Conservation (phyloP, 1,140 invertebrate species). For the Zaprionus camerounensis region DNA sequence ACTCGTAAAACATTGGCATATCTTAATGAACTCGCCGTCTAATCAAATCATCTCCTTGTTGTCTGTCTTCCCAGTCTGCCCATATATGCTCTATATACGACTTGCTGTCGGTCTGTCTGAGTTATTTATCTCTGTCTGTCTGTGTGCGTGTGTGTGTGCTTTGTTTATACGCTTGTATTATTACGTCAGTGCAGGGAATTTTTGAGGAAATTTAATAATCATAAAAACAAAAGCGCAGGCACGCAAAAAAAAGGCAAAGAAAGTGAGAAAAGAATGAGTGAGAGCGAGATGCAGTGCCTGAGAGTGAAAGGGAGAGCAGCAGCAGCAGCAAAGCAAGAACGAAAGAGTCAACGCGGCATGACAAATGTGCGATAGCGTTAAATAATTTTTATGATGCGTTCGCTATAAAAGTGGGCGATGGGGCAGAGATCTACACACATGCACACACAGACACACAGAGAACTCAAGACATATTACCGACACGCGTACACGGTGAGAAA, state of each 20-base stretch:
- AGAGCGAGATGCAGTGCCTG: neutral
- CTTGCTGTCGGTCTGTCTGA: slow-evolving; percentile 2
- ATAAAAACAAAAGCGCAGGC: slow-evolving; percentile 68
- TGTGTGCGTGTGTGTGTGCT: neutral
- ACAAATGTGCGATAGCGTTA: slow-evolving; percentile 81
- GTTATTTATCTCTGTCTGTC: slow-evolving; percentile 13
- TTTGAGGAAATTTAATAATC: slow-evolving; percentile 77
- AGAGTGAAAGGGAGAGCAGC: neutral
- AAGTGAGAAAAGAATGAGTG: slow-evolving; percentile 27
- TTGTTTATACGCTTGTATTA: slow-evolving; percentile 46
- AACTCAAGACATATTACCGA: slow-evolving; percentile 15
- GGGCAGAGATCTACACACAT: slow-evolving; percentile 11
- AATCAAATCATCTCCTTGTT: slow-evolving; percentile 54
- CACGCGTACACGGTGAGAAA: slow-evolving; percentile 34
- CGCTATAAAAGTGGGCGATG: slow-evolving; percentile 57
- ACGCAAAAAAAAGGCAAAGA: slow-evolving; percentile 29
- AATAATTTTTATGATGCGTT: slow-evolving; percentile 80
- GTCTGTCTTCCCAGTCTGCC: slow-evolving; percentile 3
- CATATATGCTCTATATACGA: slow-evolving; percentile 11
- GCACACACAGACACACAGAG: neutral
- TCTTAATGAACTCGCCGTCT: slow-evolving; percentile 48
- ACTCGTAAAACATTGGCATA: slow-evolving; percentile 33
- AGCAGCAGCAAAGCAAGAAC: slow-evolving; percentile 21
- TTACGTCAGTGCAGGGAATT: slow-evolving; percentile 59
- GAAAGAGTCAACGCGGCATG: slow-evolving; percentile 74